Conservation (phyloP, 2,797 vertebrate genomes). For the Gallinago solitaria region DNA sequence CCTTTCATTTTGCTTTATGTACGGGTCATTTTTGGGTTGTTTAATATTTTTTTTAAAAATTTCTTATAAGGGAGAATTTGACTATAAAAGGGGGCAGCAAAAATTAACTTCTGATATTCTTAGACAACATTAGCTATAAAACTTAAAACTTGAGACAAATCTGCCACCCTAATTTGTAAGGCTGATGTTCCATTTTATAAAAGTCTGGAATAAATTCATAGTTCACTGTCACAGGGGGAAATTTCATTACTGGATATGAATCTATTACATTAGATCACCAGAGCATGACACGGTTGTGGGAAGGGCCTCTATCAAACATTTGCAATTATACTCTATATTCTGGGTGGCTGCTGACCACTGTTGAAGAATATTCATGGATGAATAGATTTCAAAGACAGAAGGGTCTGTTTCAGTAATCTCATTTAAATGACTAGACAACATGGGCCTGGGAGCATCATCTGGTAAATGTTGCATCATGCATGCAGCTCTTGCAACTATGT, state of each 20-base stretch:
- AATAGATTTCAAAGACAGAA: background rate
- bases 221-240: background rate
- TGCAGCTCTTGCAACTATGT: background rate
- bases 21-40: fast-evolving
- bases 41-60: background rate
- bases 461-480: background rate
- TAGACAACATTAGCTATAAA: background rate
- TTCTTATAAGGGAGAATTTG: background rate
- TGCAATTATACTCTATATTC: background rate
- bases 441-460: background rate
- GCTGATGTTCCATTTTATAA: background rate
- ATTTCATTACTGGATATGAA: background rate
- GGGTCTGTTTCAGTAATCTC: background rate
- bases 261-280: background rate
- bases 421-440: background rate
- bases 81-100: background rate
- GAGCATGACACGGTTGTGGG: background rate
- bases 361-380: background rate
- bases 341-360: background rate
- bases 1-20: background rate
- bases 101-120: background rate
- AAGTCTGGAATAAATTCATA: background rate
- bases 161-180: background rate
- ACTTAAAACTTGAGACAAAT: background rate
- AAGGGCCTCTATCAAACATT: background rate